Conservation (phyloP, 2,888 invertebrate species). For the Ypsolopha scabrella region DNA sequence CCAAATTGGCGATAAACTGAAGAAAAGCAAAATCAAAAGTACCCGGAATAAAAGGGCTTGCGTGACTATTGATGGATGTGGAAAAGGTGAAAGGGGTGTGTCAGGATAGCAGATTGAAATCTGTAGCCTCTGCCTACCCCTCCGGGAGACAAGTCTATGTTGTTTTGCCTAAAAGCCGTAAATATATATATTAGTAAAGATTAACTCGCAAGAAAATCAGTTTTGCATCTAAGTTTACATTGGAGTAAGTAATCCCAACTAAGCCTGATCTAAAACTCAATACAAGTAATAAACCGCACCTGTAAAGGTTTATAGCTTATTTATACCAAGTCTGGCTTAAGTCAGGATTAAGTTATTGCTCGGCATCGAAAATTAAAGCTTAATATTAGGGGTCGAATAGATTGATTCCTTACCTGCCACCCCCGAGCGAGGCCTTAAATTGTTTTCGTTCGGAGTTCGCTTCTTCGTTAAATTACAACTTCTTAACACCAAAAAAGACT, state of each 20-base stretch:
- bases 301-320: slow-evolving; percentile 66
- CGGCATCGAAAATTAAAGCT: slow-evolving; percentile 64
- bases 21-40: too few relatives aligned
- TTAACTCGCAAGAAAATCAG: too few relatives aligned
- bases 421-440: slow-evolving; percentile 41
- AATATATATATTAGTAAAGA: too few relatives aligned
- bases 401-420: slow-evolving; percentile 61
- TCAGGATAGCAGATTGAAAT: too few relatives aligned
- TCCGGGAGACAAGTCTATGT: too few relatives aligned
- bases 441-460: not conserved
- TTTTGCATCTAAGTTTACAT: too few relatives aligned
- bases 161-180: too few relatives aligned
- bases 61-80: too few relatives aligned
- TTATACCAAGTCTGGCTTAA: slow-evolving; percentile 55
- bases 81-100: too few relatives aligned
- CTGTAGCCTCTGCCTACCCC: too few relatives aligned
- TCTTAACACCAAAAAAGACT: not conserved
- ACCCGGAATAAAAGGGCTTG: too few relatives aligned
- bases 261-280: slow-evolving; percentile 21
- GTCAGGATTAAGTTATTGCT: slow-evolving; percentile 67
- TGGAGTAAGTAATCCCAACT: slow-evolving; percentile 4
- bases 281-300: slow-evolving; percentile 50
- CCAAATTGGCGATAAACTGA: too few relatives aligned
- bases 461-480: not conserved
- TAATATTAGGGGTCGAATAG: slow-evolving; percentile 54